phyloP scores from a whole-genome alignment of 2,113 vertebrate species.

The zebrafish (Danio rerio) region GRCz12tu NC_133183.1:52506501-52507000 shows the following conservation, averaged over 20 bases:
- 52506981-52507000: no score
- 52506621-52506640: background rate
- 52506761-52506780: background rate
- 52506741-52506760: background rate
- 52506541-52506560: constrained; percentile 68
- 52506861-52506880: no score
- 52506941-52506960: no score
- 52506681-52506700: background rate
- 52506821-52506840: no score
- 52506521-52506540: constrained; percentile 61
- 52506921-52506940: no score
- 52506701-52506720: background rate
- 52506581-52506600: constrained; percentile 53
- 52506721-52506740: background rate
- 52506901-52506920: no score
- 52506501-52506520: constrained; percentile 55
- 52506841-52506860: no score
- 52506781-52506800: background rate
- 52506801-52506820: no score
- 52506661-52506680: background rate
- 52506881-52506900: no score
- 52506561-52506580: constrained; percentile 55
- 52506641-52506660: background rate
- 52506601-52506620: constrained; percentile 51
- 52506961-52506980: no score